A percentile compares a stretch with the other conserved stretches of the same genome.
Conservation (phyloP, 2,888 invertebrate species). For the Cremastinae sp. region DNA sequence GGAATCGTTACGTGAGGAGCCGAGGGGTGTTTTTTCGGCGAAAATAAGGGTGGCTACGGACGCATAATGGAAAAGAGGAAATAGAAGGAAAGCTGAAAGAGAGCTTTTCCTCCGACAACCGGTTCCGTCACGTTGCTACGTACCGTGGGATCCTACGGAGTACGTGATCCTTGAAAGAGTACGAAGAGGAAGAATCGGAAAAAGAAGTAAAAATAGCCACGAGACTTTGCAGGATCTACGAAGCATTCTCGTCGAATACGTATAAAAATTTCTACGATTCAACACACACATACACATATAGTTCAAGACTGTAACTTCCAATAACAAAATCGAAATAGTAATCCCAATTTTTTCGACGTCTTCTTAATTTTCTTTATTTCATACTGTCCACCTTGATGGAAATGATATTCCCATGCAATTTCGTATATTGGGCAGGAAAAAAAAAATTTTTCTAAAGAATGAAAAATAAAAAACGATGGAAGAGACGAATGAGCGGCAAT, state of each 20-base stretch:
- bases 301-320: too few relatives aligned
- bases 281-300: not conserved
- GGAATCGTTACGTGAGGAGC: constrained; percentile 46
- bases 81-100: constrained; percentile 4
- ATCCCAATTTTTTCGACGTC: too few relatives aligned
- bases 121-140: constrained; percentile 43
- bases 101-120: constrained; percentile 33
- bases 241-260: constrained; percentile 19
- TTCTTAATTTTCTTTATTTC: too few relatives aligned
- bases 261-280: constrained; percentile 2
- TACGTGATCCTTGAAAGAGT: constrained; percentile 52
- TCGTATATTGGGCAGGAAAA: too few relatives aligned
- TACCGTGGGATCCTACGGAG: constrained; percentile 42
- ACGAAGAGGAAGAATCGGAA: constrained; percentile 30
- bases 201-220: constrained; percentile 33
- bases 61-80: constrained; percentile 28
- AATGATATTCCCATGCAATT: too few relatives aligned
- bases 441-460: too few relatives aligned
- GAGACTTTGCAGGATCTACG: constrained; percentile 13
- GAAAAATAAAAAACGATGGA: constrained; percentile 13
- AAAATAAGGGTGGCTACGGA: constrained; percentile 33
- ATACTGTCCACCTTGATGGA: too few relatives aligned
- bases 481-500: constrained; percentile 22
- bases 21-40: constrained; percentile 11
- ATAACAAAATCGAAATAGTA: too few relatives aligned